Evolutionary conservation across 2,113 vertebrate genomes (phyloP).

Genomic region (Grammomys surdaster): DNA sequence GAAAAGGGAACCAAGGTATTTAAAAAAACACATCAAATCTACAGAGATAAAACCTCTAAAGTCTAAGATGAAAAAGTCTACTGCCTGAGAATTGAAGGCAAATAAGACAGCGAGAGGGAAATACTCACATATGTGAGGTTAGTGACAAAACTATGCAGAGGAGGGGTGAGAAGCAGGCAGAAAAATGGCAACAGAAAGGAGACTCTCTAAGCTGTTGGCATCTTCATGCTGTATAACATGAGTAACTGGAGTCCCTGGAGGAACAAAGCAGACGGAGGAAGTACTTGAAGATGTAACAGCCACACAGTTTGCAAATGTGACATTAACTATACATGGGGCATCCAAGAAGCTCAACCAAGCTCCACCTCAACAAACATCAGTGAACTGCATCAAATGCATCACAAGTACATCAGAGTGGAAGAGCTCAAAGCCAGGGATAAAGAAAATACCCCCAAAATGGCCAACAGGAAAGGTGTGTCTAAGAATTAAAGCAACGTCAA

Average conservation of each 20-base stretch:
- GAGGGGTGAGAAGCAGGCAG: neutral
- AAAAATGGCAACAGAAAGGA: neutral
- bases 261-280: neutral
- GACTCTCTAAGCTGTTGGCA: neutral
- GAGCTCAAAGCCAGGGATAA: neutral
- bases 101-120: neutral
- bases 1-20: neutral
- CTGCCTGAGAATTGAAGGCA: neutral
- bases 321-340: slow-evolving; percentile 36
- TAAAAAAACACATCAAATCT: neutral
- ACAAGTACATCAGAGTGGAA: neutral
- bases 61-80: neutral
- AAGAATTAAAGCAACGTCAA: neutral
- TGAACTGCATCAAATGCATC: neutral
- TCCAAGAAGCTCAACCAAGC: neutral
- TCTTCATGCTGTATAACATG: neutral
- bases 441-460: neutral
- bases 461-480: neutral
- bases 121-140: neutral
- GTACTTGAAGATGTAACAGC: neutral
- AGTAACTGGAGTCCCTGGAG: neutral
- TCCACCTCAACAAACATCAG: slow-evolving; percentile 17
- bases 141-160: neutral
- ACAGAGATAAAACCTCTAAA: neutral
- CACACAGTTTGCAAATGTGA: slow-evolving; percentile 37